Evolutionary conservation across 2,113 vertebrate species (phyloP), one percentile per base, ranked within the genome.

Genomic region (Embiotoca jacksoni): DNA sequence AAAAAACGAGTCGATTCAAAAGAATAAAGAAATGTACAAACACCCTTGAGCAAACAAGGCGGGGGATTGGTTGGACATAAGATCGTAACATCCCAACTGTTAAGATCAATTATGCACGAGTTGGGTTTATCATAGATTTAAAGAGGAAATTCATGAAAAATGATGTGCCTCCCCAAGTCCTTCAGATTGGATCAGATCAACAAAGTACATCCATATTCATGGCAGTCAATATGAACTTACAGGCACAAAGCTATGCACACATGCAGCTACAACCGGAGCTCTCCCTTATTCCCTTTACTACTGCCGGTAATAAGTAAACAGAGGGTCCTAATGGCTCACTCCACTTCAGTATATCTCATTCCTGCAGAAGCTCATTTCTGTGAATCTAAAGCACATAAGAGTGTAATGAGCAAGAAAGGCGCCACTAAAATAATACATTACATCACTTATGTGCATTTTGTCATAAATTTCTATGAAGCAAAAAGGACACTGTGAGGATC

Each of bases 341-440:
- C 79, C 83, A 70, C 65, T 31, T 62, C 65, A 54, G 54, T 72
- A 88, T 87, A 88, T 87, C 83, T 87, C 88, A 90, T 90, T 91
- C 81, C 82, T 62, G 81, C 91, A 91, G 83, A 75, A 78, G 61
- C 82, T 86, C 56, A 83, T 84, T 91, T 86, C 50, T 77, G 16
- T 73, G 66, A 88, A 83, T 74, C 83, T 79, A 83, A 72, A 59
- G 67, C 83, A 81, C 75, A 82, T 54, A 81, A 39, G 52, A 70
- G 52, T 66, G 75, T 78, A 83, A 90, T 87, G 68, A 77, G 72
- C 53, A 78, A 68, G 61, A 78, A 80, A 67, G 15, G 54, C 59
- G 7, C 58, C 8, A 31, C 75, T 72, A 76, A 85, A 86, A 65
- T 57, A 64, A 75, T 82, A 72, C 44, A 74, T 85, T 82, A 75